These are phyloP conservation scores for Centruroides vittatus DNA, from an alignment of 1,140 invertebrate species.

Conservation along the genomic window DNA sequence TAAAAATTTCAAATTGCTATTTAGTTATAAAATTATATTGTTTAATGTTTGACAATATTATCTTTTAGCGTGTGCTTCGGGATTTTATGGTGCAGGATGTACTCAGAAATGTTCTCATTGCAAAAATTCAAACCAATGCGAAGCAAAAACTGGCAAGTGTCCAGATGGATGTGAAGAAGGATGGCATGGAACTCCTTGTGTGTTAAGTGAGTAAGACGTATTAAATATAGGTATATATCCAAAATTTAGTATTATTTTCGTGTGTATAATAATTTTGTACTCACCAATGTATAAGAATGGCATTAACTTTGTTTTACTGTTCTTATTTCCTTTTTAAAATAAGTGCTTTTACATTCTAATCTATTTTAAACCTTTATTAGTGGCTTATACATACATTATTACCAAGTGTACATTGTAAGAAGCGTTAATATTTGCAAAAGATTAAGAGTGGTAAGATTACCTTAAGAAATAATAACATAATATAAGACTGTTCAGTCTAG, in stretches of 20 bases:
- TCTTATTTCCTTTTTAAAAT: no score
- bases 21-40: neutral
- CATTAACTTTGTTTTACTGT: neutral
- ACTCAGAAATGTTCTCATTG: neutral
- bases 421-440: no score
- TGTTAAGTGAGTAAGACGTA: neutral
- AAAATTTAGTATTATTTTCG: neutral
- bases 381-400: no score
- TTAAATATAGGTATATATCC: neutral
- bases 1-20: neutral
- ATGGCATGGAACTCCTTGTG: conserved; percentile 4
- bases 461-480: no score
- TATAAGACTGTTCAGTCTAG: no score
- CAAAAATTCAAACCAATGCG: neutral
- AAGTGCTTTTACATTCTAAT: neutral
- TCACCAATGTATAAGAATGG: neutral
- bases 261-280: neutral
- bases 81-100: conserved; percentile 11
- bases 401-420: no score
- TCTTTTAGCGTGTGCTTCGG: neutral
- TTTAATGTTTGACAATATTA: neutral
- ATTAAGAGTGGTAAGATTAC: no score
- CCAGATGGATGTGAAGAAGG: neutral
- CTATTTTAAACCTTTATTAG: neutral
- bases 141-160: neutral